Conservation (phyloP, 2,113 vertebrate genomes). For the Tamias sibiricus region DNA sequence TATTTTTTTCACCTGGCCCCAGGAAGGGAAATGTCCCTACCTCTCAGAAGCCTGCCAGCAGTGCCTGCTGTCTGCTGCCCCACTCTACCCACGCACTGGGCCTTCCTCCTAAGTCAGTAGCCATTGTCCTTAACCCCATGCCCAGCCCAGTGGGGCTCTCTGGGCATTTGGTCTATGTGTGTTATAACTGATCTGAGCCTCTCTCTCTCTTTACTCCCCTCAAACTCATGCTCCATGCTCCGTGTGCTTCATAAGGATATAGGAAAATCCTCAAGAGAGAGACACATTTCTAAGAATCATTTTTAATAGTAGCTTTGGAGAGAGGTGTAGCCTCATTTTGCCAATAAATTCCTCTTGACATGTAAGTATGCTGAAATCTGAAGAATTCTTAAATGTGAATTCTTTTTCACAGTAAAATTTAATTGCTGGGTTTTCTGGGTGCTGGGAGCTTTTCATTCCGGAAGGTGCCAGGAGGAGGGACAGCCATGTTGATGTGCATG, state of each 20-base stretch:
- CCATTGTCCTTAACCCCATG: no score
- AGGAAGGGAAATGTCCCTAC: no score
- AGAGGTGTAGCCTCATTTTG: background rate
- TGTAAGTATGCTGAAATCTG: background rate
- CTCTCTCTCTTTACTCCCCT: background rate
- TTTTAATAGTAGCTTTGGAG: background rate
- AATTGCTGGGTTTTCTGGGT: background rate
- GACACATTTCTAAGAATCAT: background rate
- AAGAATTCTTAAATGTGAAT: background rate
- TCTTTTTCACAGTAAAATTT: background rate
- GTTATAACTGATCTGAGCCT: background rate
- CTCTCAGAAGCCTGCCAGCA: background rate
- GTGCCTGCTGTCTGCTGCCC: background rate
- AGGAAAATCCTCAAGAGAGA: background rate
- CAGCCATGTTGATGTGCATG: accelerated
- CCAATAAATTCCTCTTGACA: background rate
- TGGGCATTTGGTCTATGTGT: background rate
- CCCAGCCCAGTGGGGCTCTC: background rate
- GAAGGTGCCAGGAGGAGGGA: no score
- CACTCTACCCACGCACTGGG: no score
- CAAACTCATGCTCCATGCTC: no score
- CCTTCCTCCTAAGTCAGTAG: background rate
- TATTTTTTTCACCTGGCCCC: background rate
- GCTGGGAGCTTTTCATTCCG: background rate
- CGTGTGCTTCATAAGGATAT: background rate